These are phyloP conservation scores for Equus quagga DNA, from an alignment of 2,113 vertebrate genomes.

Conservation along the genomic window DNA sequence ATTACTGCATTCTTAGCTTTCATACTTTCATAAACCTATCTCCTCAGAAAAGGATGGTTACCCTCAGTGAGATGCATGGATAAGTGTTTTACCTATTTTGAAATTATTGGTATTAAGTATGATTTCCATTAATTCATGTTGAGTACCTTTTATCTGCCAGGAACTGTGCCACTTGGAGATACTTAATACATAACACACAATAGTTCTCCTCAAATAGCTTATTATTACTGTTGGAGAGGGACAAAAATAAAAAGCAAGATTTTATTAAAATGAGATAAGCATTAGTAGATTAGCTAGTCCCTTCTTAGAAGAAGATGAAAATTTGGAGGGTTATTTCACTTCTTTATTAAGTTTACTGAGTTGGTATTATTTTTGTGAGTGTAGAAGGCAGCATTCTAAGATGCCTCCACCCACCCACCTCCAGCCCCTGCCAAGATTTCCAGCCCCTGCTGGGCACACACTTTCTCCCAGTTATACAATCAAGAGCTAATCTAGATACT, in stretches of 20 bases:
- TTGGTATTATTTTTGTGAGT: neutral
- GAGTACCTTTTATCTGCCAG: neutral
- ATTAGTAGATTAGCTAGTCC: neutral
- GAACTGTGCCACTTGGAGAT: neutral
- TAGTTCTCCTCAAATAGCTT: neutral
- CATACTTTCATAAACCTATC: neutral
- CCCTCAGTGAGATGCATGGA: neutral
- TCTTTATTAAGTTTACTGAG: neutral
- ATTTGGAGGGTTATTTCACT: neutral
- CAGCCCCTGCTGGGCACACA: rapidly evolving
- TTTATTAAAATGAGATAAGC: neutral
- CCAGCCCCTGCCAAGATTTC: neutral
- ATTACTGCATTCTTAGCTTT: neutral
- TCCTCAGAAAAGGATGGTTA: neutral
- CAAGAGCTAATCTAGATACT: neutral
- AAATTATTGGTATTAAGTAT: slow-evolving; percentile 30
- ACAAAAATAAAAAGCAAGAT: neutral
- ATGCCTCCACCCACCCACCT: neutral
- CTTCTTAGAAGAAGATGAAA: neutral
- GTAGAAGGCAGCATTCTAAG: neutral
- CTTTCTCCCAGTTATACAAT: neutral
- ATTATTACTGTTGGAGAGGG: neutral
- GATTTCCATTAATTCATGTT: neutral
- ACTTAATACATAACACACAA: neutral
- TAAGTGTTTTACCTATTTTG: neutral